Evolutionary conservation across 2,113 vertebrate genomes (phyloP).

Genomic region (Melanerpes formicivorus): DNA sequence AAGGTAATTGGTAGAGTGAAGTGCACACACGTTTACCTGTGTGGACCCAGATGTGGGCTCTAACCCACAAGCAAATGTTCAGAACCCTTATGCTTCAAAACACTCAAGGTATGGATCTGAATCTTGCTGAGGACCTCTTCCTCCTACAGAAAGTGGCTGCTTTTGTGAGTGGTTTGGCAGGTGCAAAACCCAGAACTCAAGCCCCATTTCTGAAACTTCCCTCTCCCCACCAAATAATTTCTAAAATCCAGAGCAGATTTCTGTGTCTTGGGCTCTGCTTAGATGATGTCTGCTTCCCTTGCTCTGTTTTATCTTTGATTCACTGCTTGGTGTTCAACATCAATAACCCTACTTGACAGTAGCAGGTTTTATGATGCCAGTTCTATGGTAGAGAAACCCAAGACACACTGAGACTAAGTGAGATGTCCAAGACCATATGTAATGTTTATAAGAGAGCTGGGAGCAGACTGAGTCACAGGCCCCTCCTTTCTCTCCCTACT

Average conservation of each 20-base stretch:
- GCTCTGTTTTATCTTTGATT: not conserved
- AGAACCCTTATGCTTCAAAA: not conserved
- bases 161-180: not conserved
- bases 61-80: not conserved
- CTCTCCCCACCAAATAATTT: not conserved
- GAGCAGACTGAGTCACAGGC: not conserved
- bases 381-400: not conserved
- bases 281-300: not conserved
- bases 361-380: not conserved
- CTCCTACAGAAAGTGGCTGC: not conserved
- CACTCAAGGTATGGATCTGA: not conserved
- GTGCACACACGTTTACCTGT: not conserved
- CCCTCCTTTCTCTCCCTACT: not conserved
- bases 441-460: not conserved
- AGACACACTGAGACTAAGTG: not conserved
- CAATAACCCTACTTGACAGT: not conserved
- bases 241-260: not conserved
- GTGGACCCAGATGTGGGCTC: not conserved
- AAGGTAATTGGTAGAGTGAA: constrained; percentile 2
- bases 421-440: not conserved
- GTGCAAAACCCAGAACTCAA: not conserved
- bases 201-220: not conserved
- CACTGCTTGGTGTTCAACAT: not conserved
- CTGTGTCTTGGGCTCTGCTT: not conserved
- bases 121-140: not conserved